Conservation (phyloP, 2,797 vertebrate species). For the Sebastes steindachneri region DNA sequence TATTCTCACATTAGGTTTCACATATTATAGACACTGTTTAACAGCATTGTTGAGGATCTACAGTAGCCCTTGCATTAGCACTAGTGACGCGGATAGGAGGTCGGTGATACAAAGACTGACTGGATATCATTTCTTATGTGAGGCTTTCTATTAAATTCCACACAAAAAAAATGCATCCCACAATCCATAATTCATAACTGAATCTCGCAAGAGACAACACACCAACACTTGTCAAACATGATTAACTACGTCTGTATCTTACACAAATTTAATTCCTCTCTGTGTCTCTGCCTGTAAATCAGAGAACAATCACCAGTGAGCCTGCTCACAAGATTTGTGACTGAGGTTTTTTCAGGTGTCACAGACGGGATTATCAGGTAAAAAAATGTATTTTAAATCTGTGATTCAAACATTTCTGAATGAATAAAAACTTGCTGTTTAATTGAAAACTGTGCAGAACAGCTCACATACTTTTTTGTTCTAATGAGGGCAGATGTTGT, state of each 20-base stretch:
- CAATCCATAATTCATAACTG: constrained; percentile 61
- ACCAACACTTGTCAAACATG: constrained; percentile 66
- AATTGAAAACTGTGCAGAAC: neutral
- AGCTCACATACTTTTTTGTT: neutral
- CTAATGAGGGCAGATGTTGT: constrained; percentile 23
- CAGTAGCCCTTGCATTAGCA: neutral
- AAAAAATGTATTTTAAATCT: neutral
- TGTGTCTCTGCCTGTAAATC: constrained; percentile 59
- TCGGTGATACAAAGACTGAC: constrained; percentile 24
- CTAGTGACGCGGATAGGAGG: constrained; percentile 16
- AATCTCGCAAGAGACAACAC: constrained; percentile 44
- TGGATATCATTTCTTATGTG: constrained; percentile 30
- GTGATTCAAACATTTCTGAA: neutral
- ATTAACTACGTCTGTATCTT: constrained; percentile 61
- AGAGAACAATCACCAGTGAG: constrained; percentile 35
- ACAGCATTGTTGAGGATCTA: constrained; percentile 13
- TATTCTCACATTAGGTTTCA: constrained; percentile 30
- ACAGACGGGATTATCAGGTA: neutral
- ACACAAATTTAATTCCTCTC: constrained; percentile 60
- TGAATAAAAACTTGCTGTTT: neutral
- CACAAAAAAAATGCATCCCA: constrained; percentile 27
- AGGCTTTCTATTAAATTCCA: constrained; percentile 47
- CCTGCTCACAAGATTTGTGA: constrained; percentile 32
- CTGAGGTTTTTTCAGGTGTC: constrained; percentile 21
- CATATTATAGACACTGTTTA: constrained; percentile 30